These are phyloP conservation scores for Meloidogyne hapla DNA, from an alignment of 1,140 invertebrate species.

Conservation along the genomic window DNA sequence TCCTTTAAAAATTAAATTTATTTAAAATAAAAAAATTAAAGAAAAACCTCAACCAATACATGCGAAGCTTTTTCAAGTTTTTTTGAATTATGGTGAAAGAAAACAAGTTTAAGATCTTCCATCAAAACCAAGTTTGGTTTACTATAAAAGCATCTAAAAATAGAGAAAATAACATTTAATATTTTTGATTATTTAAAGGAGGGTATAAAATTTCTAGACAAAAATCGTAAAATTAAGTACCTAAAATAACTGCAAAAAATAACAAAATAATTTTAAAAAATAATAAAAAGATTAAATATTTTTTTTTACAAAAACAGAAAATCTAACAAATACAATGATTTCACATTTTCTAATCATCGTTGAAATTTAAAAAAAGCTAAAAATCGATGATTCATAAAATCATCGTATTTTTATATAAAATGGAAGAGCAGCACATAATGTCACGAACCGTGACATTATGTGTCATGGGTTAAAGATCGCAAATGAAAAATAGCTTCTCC, in stretches of 20 bases:
- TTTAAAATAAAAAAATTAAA: not conserved
- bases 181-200: too few species aligned
- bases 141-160: not conserved
- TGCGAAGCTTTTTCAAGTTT: constrained; percentile 12
- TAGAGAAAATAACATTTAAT: not conserved
- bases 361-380: too few species aligned
- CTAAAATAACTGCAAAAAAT: not conserved
- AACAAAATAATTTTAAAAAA: not conserved
- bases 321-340: too few species aligned
- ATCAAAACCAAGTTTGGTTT: not conserved
- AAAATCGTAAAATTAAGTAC: not conserved
- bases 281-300: not conserved
- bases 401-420: not conserved
- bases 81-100: constrained; percentile 12
- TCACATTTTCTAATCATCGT: too few species aligned
- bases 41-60: not conserved
- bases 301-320: too few species aligned
- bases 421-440: not conserved
- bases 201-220: too few species aligned
- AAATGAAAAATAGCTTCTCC: too few species aligned
- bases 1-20: not conserved
- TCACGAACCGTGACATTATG: too few species aligned
- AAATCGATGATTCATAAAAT: not conserved
- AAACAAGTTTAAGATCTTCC: constrained; percentile 20
- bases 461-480: too few species aligned